These are phyloP conservation scores for Orthonevra nobilis DNA, from an alignment of 2,888 invertebrate genomes.

Conservation along the genomic window DNA sequence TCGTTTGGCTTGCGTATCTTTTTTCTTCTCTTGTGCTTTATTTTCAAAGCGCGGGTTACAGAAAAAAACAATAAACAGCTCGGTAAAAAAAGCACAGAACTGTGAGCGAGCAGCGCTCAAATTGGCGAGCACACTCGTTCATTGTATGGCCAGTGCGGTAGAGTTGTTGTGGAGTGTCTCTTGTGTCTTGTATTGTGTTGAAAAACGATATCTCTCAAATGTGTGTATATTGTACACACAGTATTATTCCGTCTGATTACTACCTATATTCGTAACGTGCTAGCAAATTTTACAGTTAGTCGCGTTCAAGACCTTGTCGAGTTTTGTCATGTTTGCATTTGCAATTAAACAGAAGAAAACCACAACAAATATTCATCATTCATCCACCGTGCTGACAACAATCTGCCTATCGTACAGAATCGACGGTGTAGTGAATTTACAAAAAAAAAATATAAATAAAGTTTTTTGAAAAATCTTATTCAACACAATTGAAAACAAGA, in stretches of 20 bases:
- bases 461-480: too few species aligned
- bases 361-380: slow-evolving; percentile 55
- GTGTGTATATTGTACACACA: slow-evolving; percentile 64
- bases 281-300: slow-evolving; percentile 80
- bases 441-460: slow-evolving; percentile 22
- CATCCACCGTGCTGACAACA: slow-evolving; percentile 44
- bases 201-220: slow-evolving; percentile 61
- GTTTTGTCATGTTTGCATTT: slow-evolving; percentile 79
- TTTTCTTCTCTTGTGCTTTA: slow-evolving; percentile 2
- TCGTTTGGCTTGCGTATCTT: neutral
- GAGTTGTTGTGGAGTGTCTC: slow-evolving; percentile 40
- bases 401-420: slow-evolving; percentile 26
- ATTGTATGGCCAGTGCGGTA: slow-evolving; percentile 49
- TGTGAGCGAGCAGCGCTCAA: slow-evolving; percentile 50
- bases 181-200: slow-evolving; percentile 19
- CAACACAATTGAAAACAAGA: slow-evolving; percentile 62
- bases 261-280: slow-evolving; percentile 79
- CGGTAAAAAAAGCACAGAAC: slow-evolving; percentile 26
- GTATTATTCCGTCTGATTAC: slow-evolving; percentile 62
- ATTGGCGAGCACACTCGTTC: slow-evolving; percentile 50
- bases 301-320: slow-evolving; percentile 81
- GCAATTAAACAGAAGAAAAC: slow-evolving; percentile 68
- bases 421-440: slow-evolving; percentile 41
- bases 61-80: neutral
- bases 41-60: too few species aligned